Base-by-base conservation (phyloP, 2,888 invertebrate species). In the Meliscaeva auricollis region DNA sequence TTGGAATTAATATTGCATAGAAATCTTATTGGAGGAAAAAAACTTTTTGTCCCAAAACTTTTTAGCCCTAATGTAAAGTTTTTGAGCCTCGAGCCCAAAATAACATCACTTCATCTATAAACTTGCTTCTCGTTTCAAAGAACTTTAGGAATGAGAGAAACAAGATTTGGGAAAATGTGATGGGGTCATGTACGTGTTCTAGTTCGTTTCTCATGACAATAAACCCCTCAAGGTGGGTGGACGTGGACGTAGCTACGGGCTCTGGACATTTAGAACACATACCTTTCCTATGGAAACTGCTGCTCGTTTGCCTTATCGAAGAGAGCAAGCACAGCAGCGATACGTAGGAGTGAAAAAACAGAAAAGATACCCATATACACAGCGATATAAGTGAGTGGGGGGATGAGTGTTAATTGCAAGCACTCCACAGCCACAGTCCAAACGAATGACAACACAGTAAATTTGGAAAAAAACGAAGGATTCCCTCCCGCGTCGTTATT, bases 381-480 rank as follows among this genome's bases (percentile, higher is more conserved):
- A 20, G 9, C 74, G 54, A 50, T 6, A 0, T 7, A 20, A 46
- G 1, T 20, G 38, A n/a, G 9, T 8, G 2, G 38, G 30, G 73
- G 83, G 75, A 60, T 85, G 84, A 73, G 84, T 68, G 72, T 85
- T 85, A 85, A 85, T 85, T 85, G 84, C 80, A 81, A 81, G 81
- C 72, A 72, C 79, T 79, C 74, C 32, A 66, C 75, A 79, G 7
- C 8, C 32, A 41, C 62, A 30, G 62, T 62, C 62, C 69, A 62
- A 48, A 56, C 54, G 64, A 79, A 58, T 69, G 69, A 17, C 58
- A 79, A 54, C 48, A 48, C 20, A 79, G 66, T 74, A 69, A 44
- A 48, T 46, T 46, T 20, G 17, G 17, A 46, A 46, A 38, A 58
- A 32, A 60, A 50, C n/a, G 52, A 54, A 75, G 66, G 79, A 41